Base-by-base conservation (phyloP, 2,888 invertebrate genomes). In the Apodemia hepburni region DNA sequence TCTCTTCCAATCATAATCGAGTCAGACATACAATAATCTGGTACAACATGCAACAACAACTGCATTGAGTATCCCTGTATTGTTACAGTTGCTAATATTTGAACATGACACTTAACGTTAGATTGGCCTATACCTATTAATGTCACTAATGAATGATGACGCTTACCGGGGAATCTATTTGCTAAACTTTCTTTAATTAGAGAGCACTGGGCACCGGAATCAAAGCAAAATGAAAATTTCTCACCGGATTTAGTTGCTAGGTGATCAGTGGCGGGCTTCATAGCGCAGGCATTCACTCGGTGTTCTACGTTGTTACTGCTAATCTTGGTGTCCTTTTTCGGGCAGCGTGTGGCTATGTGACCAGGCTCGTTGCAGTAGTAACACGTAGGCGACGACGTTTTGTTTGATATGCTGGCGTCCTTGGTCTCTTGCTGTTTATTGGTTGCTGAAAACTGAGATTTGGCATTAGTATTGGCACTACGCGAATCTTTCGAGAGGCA, bases 151-250 rank as follows among this genome's bases (percentile, higher is more conserved):
- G 51, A 33, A 54, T 61, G 4, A 6, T 27, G 1, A 2, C 66
- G 67, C 58, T 63, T 68, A 17, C 70, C 71, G 18, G 11, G 0
- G 57, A 70, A 65, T 35, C 65, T 68, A 57, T 5, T 7, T 0
- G 65, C 45, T 3, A 71, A 3, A 60, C n/a, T 59, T 47, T 70
- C 54, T 60, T 66, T 69, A 12, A 70, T 58, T 2, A 72, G 60
- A 29, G 69, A 70, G 17, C 71, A 73, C 54, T 70, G 69, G 3
- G 71, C 67, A n/a, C 71, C 71, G 6, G 70, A 70, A 61, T 70
- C 71, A 60, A 42, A 71, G 61, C 35, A 61, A 67, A 69, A 73
- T 45, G 58, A 8, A 65, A 66, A 65, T 27, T 18, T n/a, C 71
- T 68, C 63, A 73, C 73, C 71, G 5, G n/a, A 9, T 45, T 59